phyloP scores from a whole-genome alignment of 1,140 invertebrate genomes.

The Scaptomyza pallida region DNA sequence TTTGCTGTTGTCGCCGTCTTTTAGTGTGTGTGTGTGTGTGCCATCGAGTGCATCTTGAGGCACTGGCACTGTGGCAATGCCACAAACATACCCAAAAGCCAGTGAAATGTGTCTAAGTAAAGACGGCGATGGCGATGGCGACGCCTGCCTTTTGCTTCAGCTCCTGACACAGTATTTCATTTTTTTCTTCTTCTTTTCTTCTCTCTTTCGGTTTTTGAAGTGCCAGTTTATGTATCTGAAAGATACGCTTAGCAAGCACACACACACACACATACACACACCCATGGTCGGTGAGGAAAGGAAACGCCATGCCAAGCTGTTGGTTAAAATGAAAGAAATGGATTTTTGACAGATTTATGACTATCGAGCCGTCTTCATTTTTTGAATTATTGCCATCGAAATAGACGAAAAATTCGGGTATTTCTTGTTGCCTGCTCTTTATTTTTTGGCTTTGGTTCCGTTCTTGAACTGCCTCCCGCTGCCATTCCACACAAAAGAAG shows the following conservation, averaged over 20 bases:
- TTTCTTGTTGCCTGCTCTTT: conserved; percentile 47
- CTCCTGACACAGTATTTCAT: conserved; percentile 66
- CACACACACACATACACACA: conserved; percentile 45
- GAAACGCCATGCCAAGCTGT: conserved; percentile 71
- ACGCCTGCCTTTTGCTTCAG: conserved; percentile 24
- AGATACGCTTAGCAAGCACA: conserved; percentile 78
- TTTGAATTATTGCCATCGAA: conserved; percentile 84
- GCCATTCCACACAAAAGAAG: conserved; percentile 2
- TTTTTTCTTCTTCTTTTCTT: conserved; percentile 23
- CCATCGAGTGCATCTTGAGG: conserved; percentile 61
- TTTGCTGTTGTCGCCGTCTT: conserved; percentile 26
- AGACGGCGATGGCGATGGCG: conserved; percentile 49
- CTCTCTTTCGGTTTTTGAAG: conserved; percentile 62
- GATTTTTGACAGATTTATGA: conserved; percentile 84
- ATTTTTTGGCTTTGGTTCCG: conserved; percentile 20
- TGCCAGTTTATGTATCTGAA: conserved; percentile 80
- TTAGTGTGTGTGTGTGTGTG: background rate
- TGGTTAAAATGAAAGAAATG: conserved; percentile 83
- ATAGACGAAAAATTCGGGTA: conserved; percentile 80
- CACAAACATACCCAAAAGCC: conserved; percentile 60
- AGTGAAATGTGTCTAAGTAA: conserved; percentile 63
- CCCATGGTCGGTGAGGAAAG: conserved; percentile 46
- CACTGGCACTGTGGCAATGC: conserved; percentile 10
- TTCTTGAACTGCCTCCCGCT: conserved; percentile 32
- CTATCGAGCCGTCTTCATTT: conserved; percentile 82